These are phyloP conservation scores for Agapostemon virescens DNA, from an alignment of 2,888 invertebrate species.

Conservation along the genomic window DNA sequence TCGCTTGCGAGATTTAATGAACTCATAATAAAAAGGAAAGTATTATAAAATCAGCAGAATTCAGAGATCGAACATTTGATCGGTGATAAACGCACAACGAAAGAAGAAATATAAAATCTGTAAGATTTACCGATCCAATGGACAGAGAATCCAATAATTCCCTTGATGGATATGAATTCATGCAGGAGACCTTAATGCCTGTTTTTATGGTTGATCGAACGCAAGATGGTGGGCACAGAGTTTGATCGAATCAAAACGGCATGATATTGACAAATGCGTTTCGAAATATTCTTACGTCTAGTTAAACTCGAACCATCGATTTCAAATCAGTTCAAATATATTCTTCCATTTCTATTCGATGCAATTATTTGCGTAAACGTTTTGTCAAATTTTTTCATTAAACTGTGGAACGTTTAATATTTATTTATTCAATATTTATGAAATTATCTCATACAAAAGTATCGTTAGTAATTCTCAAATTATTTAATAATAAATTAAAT, in stretches of 20 bases:
- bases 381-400: neutral
- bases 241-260: slow-evolving; percentile 23
- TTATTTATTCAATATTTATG: neutral
- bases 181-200: slow-evolving; percentile 69
- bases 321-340: neutral
- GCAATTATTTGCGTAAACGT: neutral
- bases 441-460: neutral
- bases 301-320: slow-evolving; percentile 1
- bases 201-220: slow-evolving; percentile 71
- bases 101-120: slow-evolving; percentile 22
- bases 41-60: neutral
- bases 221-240: slow-evolving; percentile 35
- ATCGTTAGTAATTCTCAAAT: neutral
- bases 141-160: slow-evolving; percentile 14
- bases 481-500: too few species aligned
- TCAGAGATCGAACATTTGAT: neutral
- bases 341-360: neutral
- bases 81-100: neutral
- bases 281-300: slow-evolving; percentile 34
- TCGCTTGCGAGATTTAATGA: neutral
- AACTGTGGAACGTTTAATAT: neutral
- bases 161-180: slow-evolving; percentile 39
- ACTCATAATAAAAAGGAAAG: too few species aligned
- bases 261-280: slow-evolving; percentile 54
- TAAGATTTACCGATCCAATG: slow-evolving; percentile 36